Evolutionary conservation across 2,888 invertebrate genomes (phyloP).

Genomic region (Chalcis sispes): DNA sequence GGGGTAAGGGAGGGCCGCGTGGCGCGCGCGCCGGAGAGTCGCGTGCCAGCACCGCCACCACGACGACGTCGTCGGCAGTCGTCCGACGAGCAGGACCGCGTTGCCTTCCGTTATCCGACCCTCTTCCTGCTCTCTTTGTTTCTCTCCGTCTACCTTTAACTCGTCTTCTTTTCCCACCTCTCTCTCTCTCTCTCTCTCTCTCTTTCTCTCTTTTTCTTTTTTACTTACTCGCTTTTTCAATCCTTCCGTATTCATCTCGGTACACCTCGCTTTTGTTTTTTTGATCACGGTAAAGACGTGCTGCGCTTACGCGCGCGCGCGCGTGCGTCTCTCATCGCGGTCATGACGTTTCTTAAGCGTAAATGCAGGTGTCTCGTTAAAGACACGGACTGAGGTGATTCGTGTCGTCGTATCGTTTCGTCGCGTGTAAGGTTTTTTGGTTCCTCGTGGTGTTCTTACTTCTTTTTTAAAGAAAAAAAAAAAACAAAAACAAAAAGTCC

Average conservation of each 20-base stretch:
- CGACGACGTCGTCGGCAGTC: no score
- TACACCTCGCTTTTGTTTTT: no score
- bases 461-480: no score
- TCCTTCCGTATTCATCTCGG: no score
- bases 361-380: conserved; percentile 72
- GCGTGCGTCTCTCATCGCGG: background rate
- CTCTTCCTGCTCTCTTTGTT: background rate
- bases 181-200: background rate
- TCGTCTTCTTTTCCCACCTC: background rate
- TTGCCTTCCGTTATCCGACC: no score
- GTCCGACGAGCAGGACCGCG: background rate
- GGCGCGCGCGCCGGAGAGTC: conserved; percentile 1
- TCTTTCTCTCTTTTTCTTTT: no score
- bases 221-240: no score
- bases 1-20: background rate
- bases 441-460: no score
- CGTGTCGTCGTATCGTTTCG: conserved; percentile 45
- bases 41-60: background rate
- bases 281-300: no score
- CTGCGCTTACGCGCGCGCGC: conserved; percentile 1
- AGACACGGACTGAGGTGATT: conserved; percentile 31
- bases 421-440: no score
- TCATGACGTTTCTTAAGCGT: conserved; percentile 72
- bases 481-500: no score
- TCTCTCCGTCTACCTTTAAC: background rate